Evolutionary conservation across 2,113 vertebrate genomes (phyloP).

Genomic region (Lepus timidus): DNA sequence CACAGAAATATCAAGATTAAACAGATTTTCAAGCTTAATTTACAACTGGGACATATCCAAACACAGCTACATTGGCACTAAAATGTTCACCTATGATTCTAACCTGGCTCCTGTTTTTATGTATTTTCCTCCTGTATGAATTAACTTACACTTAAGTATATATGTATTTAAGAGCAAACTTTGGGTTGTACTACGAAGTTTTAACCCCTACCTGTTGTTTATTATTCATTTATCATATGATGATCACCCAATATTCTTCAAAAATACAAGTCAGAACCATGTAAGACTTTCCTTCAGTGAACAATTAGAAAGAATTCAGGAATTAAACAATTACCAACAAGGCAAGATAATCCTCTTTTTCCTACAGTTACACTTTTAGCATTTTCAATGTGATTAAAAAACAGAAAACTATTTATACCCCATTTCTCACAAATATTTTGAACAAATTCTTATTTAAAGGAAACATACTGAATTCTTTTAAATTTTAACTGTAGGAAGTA

Average conservation of each 20-base stretch:
- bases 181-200: not conserved
- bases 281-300: not conserved
- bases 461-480: conserved; percentile 2
- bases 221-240: not conserved
- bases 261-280: conserved; percentile 12
- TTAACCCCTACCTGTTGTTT: not conserved
- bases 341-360: conserved; percentile 17
- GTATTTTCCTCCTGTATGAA: not conserved
- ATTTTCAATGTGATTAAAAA: conserved; percentile 45
- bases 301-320: conserved; percentile 20
- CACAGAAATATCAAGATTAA: conserved; percentile 47
- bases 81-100: conserved; percentile 30
- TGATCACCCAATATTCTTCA: not conserved
- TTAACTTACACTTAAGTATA: not conserved
- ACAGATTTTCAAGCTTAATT: conserved; percentile 18
- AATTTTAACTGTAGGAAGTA: not conserved
- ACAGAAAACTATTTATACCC: not conserved
- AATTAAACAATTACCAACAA: not conserved
- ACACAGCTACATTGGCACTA: not conserved
- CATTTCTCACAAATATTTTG: conserved; percentile 45
- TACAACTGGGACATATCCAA: not conserved
- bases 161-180: conserved; percentile 9
- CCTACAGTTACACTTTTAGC: not conserved
- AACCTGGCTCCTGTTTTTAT: not conserved
- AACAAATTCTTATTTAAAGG: not conserved